Evolutionary conservation across 2,797 vertebrate species (phyloP).

Genomic region (Chiloscyllium punctatum): DNA sequence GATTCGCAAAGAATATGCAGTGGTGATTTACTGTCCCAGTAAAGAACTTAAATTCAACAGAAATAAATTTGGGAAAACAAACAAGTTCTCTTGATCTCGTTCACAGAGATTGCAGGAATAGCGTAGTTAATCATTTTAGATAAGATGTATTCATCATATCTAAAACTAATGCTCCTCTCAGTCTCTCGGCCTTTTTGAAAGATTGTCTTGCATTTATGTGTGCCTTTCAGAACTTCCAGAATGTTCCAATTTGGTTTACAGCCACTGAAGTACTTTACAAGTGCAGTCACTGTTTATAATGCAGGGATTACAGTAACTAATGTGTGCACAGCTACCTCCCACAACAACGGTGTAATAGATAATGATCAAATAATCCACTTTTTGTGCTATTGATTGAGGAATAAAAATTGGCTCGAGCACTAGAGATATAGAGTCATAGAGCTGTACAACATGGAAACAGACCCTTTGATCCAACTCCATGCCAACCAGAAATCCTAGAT

Average conservation of each 20-base stretch:
- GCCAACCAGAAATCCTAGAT: too few species aligned
- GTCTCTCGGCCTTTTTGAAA: background rate
- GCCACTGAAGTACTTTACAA: background rate
- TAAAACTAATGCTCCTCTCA: background rate
- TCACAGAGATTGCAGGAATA: background rate
- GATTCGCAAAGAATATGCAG: background rate
- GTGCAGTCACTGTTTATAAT: background rate
- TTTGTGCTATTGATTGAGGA: background rate
- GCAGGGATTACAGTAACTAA: too few species aligned
- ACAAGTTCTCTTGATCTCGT: background rate
- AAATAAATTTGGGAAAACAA: background rate
- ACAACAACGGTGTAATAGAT: background rate
- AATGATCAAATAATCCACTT: background rate
- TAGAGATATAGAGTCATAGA: too few species aligned
- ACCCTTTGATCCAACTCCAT: too few species aligned
- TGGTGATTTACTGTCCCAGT: background rate
- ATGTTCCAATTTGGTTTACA: background rate
- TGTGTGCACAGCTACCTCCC: background rate
- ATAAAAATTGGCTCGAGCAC: background rate
- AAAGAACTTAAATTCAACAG: background rate
- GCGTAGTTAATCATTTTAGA: background rate
- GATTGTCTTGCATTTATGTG: background rate
- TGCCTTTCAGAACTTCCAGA: background rate
- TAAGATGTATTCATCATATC: background rate
- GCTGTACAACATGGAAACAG: too few species aligned